A percentile compares a stretch with the other conserved stretches of the same genome.
phyloP scores from a whole-genome alignment of 2,888 invertebrate species.

The Linhomoeus sp. region DNA sequence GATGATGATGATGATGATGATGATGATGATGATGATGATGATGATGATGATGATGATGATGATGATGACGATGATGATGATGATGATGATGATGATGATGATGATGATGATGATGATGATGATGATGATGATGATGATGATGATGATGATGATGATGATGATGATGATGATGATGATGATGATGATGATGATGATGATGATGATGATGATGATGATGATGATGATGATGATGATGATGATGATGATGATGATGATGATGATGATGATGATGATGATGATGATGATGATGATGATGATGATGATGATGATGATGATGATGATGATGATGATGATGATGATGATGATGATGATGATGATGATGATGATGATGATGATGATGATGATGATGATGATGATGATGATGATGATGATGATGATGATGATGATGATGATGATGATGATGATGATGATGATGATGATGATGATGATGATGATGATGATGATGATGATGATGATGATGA shows the following conservation, averaged over 20 bases:
- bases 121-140: not conserved
- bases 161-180: not conserved
- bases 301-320: not conserved
- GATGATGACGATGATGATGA: not conserved
- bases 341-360: not conserved
- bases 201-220: not conserved
- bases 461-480: not conserved
- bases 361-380: not conserved
- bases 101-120: not conserved
- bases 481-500: not conserved
- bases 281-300: not conserved
- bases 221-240: not conserved
- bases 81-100: not conserved
- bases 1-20: not conserved
- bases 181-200: not conserved
- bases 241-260: not conserved
- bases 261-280: not conserved
- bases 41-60: not conserved
- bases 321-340: not conserved
- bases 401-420: not conserved
- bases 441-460: not conserved
- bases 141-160: not conserved
- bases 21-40: not conserved
- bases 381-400: not conserved
- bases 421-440: not conserved